Evolutionary conservation across 2,113 vertebrate genomes (phyloP).

Genomic region (Merops nubicus): DNA sequence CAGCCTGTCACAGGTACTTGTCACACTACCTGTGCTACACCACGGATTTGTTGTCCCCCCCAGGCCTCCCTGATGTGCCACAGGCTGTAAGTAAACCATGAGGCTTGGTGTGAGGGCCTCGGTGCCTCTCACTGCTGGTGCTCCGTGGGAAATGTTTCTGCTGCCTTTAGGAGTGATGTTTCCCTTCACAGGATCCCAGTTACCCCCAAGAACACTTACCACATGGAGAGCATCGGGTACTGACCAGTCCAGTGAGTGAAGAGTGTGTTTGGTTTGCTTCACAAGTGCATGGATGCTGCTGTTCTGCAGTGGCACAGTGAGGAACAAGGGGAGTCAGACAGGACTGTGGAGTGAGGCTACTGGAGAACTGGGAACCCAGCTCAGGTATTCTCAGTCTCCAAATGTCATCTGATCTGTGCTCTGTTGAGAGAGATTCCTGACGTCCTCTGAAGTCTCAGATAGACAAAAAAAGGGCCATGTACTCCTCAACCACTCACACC

Average conservation of each 20-base stretch:
- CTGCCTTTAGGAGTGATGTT: not conserved
- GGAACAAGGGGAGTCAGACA: not conserved
- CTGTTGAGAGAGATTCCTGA: not conserved
- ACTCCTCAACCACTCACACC: not conserved
- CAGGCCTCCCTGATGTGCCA: not conserved
- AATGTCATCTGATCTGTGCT: not conserved
- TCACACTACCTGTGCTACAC: not conserved
- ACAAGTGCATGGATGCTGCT: not conserved
- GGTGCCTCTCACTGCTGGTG: not conserved
- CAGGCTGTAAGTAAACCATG: not conserved
- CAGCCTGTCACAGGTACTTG: not conserved
- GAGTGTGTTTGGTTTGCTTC: not conserved
- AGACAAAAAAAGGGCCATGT: not conserved
- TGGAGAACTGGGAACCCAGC: not conserved
- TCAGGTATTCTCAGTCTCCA: not conserved
- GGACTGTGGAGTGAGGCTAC: not conserved
- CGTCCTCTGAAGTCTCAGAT: not conserved
- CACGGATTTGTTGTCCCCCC: not conserved
- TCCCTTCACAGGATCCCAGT: not conserved
- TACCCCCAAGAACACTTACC: not conserved
- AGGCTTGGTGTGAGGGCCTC: not conserved
- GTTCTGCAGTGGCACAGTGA: not conserved
- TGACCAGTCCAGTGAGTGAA: not conserved
- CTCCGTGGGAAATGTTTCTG: not conserved
- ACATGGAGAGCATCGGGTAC: not conserved